These are phyloP conservation scores for Acleris literana DNA, from an alignment of 2,888 invertebrate species.

Conservation along the genomic window DNA sequence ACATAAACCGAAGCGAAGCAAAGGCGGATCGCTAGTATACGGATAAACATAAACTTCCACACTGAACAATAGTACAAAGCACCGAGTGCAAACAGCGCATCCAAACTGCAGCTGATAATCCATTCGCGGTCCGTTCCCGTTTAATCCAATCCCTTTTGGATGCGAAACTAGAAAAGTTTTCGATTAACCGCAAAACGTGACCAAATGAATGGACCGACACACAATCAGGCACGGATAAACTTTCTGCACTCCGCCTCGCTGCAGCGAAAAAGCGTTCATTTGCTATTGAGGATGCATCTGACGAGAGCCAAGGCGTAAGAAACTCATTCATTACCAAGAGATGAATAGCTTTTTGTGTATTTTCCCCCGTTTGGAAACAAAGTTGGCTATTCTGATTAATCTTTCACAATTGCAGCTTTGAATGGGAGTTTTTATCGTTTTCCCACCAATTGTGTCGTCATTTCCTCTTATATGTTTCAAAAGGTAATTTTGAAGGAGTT, in stretches of 20 bases:
- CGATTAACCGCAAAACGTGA: constrained; percentile 35
- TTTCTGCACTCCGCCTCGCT: constrained; percentile 11
- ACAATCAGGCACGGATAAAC: constrained; percentile 34
- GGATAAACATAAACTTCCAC: background rate
- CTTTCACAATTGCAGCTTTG: too few relatives aligned
- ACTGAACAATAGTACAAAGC: constrained; percentile 1
- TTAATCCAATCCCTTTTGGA: constrained; percentile 34
- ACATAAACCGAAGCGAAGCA: too few relatives aligned
- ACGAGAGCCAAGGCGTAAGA: constrained; percentile 6
- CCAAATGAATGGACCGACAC: constrained; percentile 31
- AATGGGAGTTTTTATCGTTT: too few relatives aligned
- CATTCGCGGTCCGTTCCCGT: constrained; percentile 7
- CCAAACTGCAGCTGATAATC: constrained; percentile 28
- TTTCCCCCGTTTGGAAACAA: too few relatives aligned
- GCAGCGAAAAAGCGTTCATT: constrained; percentile 25
- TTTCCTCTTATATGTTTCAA: too few relatives aligned
- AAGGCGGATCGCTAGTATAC: too few relatives aligned
- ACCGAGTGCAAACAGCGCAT: constrained; percentile 18
- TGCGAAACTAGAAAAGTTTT: constrained; percentile 37
- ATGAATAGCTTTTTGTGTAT: too few relatives aligned
- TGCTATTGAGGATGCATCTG: constrained; percentile 8
- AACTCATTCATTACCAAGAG: background rate
- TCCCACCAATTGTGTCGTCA: too few relatives aligned
- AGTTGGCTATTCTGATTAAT: too few relatives aligned
- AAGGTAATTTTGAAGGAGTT: too few relatives aligned